phyloP scores from a whole-genome alignment of 2,888 invertebrate genomes.

The Beris chalybata region DNA sequence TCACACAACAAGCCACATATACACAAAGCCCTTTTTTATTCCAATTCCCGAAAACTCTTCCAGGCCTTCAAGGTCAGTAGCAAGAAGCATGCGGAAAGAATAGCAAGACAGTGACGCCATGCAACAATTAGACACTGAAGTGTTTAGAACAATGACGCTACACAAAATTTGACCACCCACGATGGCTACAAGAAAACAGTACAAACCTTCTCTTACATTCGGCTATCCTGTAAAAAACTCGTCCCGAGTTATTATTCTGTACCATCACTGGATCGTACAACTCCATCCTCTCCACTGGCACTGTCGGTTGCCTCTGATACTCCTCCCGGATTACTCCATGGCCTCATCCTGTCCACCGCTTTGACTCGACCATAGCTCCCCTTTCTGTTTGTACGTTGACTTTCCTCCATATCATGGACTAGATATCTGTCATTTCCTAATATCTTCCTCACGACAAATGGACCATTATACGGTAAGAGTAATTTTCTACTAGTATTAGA shows the following conservation, averaged over 20 bases:
- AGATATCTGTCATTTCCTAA: too few species aligned
- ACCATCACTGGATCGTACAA: not conserved
- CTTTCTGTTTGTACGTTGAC: slow-evolving; percentile 5
- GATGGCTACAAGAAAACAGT: too few species aligned
- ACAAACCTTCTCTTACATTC: not conserved
- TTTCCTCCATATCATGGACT: slow-evolving; percentile 34
- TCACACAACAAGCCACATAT: too few species aligned
- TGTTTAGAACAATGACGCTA: too few species aligned
- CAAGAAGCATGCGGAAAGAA: too few species aligned
- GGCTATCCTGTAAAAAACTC: slow-evolving; percentile 1
- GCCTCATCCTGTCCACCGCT: slow-evolving; percentile 32
- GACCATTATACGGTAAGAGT: slow-evolving; percentile 44
- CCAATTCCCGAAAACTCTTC: too few species aligned
- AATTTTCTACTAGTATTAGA: too few species aligned
- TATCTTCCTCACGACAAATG: slow-evolving; percentile 42
- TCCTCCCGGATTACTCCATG: slow-evolving; percentile 5
- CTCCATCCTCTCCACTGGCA: slow-evolving; percentile 3
- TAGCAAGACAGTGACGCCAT: too few species aligned
- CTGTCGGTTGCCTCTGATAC: not conserved
- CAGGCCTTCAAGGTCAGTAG: too few species aligned
- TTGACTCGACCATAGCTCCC: slow-evolving; percentile 18
- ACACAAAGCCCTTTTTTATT: too few species aligned
- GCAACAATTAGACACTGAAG: too few species aligned
- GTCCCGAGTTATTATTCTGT: slow-evolving; percentile 4
- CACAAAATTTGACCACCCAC: too few species aligned